phyloP scores from a whole-genome alignment of 2,797 vertebrate species.

The Sebastes paucispinis region DNA sequence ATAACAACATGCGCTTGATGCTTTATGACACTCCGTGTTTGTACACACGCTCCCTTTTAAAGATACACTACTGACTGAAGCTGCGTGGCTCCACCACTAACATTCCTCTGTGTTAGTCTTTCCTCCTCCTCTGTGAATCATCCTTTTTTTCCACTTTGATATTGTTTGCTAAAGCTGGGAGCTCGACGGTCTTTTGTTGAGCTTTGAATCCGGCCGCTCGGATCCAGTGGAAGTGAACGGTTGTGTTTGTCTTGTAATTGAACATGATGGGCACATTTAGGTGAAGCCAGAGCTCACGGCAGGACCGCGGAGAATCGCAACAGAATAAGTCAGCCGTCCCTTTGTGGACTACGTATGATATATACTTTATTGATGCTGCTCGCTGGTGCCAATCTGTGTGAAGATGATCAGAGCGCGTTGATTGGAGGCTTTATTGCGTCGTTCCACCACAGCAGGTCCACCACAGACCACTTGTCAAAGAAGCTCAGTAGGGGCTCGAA shows the following conservation, averaged over 20 bases:
- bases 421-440: slow-evolving; percentile 18
- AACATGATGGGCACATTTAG: slow-evolving; percentile 82
- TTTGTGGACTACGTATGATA: slow-evolving; percentile 72
- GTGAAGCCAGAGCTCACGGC: slow-evolving; percentile 74
- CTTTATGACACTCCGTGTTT: slow-evolving; percentile 49
- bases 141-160: slow-evolving; percentile 36
- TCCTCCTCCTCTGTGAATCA: slow-evolving; percentile 32
- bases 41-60: slow-evolving; percentile 33
- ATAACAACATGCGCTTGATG: slow-evolving; percentile 58
- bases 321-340: slow-evolving; percentile 79
- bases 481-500: background rate
- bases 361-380: too few species aligned
- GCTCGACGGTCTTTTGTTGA: slow-evolving; percentile 20
- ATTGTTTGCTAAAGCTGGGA: slow-evolving; percentile 25
- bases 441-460: slow-evolving; percentile 18
- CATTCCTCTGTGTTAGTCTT: slow-evolving; percentile 27
- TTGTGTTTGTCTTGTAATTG: slow-evolving; percentile 83
- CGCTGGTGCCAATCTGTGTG: slow-evolving; percentile 5
- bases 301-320: slow-evolving; percentile 74
- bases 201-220: slow-evolving; percentile 27
- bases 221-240: slow-evolving; percentile 29
- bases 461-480: slow-evolving; percentile 30
- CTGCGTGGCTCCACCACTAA: slow-evolving; percentile 10
- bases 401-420: slow-evolving; percentile 16
- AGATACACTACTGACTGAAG: slow-evolving; percentile 37